Percentiles rank a stretch among this genome's conserved stretches.
phyloP scores from a whole-genome alignment of 2,888 invertebrate genomes.

The Drosophila quinaria region DNA sequence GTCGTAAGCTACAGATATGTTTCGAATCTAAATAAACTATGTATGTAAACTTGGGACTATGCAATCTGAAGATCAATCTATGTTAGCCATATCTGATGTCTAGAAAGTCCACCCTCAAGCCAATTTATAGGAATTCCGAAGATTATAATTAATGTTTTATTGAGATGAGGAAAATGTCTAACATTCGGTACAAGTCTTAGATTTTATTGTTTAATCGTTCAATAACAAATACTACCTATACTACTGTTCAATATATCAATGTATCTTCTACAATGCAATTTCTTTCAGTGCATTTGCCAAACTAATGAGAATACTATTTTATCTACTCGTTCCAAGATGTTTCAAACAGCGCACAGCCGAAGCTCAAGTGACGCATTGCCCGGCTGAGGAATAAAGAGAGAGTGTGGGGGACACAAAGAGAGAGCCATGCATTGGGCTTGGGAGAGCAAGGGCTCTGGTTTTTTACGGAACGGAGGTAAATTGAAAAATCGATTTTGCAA shows the following conservation, averaged over 20 bases:
- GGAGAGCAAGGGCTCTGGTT: constrained; percentile 13
- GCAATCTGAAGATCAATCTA: not conserved
- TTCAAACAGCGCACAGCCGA: constrained; percentile 1
- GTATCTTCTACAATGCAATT: not conserved
- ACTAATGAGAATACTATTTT: constrained; percentile 11
- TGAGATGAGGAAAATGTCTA: not conserved
- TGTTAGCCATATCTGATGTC: not conserved
- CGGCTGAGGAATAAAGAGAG: constrained; percentile 7
- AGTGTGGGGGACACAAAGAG: constrained; percentile 14
- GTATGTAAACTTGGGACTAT: not conserved
- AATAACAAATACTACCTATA: not conserved
- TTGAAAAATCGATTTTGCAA: constrained; percentile 73
- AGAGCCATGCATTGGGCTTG: constrained; percentile 23
- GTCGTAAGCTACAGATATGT: too few relatives aligned
- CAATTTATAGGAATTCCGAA: not conserved
- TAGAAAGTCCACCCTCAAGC: not conserved
- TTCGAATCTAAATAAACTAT: not conserved
- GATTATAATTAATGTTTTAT: not conserved
- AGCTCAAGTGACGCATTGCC: constrained; percentile 38
- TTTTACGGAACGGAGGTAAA: constrained; percentile 23
- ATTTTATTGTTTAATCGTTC: not conserved
- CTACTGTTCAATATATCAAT: not conserved
- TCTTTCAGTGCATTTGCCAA: not conserved
- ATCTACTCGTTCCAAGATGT: not conserved
- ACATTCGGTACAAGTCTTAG: not conserved